Base-by-base conservation (phyloP, 23 tunicate species). In the Trididemnum clinides region DNA sequence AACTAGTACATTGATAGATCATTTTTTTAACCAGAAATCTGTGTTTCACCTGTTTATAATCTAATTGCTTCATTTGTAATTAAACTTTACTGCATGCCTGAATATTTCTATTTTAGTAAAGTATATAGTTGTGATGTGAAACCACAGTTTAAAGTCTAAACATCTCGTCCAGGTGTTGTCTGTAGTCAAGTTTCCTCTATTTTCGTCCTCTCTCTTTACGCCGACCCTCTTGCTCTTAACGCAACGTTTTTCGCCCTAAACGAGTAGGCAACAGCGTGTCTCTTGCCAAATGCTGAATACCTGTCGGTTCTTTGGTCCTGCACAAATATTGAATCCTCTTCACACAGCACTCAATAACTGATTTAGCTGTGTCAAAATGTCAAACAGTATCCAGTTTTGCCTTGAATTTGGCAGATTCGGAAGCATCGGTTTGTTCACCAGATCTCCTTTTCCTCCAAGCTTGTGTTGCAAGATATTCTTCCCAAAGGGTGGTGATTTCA, bases 281-380 rank as follows among this genome's bases (percentile, higher is more conserved):
- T 37, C 36, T 7, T 30, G 5, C 75, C 75, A 69, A 69, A 69
- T 30, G 75, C 32, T 31, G 38, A 28, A 5, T 69, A 18, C 23
- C 75, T 31, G 2, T 69, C 36, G n/a, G 15, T 33, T 69, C 75
- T 10, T 69, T 69, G 75, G 36, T 69, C 75, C 75, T 30, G 75
- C 10, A 69, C 32, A 33, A 69, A 69, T 7, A 5, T 5, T 18
- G 19, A 27, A 30, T 69, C 75, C 36, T 3, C 36, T 69, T 69
- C n/a, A 20, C 75, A 30, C 4, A 30, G n/a, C n/a, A 7, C 36
- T 69, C 38, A 30, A 69, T 69, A 69, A 28, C 75, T 30, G 75
- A 37, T 69, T 69, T 30, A 31, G 75, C 75, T 29, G 31, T 69
- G n/a, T 69, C 75, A 33, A 69, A 69, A 5, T n/a, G n/a, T n/a